Conservation (phyloP, 2,888 invertebrate genomes). For the Aporophyla nigra region DNA sequence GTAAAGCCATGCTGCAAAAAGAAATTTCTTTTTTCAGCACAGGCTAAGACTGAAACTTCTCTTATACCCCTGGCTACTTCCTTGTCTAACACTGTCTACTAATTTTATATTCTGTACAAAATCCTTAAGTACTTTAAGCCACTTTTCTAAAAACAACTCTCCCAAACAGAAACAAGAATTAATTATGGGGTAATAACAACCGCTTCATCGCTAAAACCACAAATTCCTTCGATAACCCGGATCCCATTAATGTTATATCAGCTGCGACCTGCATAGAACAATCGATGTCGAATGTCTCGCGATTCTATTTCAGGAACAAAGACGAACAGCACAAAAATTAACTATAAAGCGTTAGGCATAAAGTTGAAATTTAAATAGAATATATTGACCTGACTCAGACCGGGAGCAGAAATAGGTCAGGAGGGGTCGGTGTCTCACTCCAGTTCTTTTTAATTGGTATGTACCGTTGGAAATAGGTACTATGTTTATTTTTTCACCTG, state of each 20-base stretch:
- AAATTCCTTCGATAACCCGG: constrained; percentile 13
- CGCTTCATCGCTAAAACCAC: constrained; percentile 3
- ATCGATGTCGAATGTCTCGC: constrained; percentile 82
- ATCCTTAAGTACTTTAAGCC: no score
- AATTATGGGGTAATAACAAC: neutral
- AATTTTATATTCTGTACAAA: neutral
- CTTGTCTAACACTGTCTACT: neutral
- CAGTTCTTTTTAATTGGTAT: constrained; percentile 81
- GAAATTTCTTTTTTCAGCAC: no score
- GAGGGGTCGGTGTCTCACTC: constrained; percentile 80
- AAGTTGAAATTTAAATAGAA: constrained; percentile 62
- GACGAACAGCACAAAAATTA: constrained; percentile 32
- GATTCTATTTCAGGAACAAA: constrained; percentile 80
- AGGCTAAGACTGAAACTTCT: neutral
- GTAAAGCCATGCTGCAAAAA: no score
- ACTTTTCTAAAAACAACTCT: neutral
- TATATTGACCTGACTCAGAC: constrained; percentile 79
- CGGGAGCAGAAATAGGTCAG: constrained; percentile 85
- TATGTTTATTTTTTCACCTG: constrained; percentile 68
- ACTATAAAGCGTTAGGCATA: constrained; percentile 48
- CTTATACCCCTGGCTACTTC: neutral
- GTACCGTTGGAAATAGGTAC: constrained; percentile 59
- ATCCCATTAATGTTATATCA: constrained; percentile 63
- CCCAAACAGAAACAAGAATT: neutral
- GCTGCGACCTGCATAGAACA: constrained; percentile 72